Percentiles rank a stretch among this genome's conserved stretches.
Conservation (phyloP, 2,113 vertebrate species). For the Ginglymostoma cirratum region DNA sequence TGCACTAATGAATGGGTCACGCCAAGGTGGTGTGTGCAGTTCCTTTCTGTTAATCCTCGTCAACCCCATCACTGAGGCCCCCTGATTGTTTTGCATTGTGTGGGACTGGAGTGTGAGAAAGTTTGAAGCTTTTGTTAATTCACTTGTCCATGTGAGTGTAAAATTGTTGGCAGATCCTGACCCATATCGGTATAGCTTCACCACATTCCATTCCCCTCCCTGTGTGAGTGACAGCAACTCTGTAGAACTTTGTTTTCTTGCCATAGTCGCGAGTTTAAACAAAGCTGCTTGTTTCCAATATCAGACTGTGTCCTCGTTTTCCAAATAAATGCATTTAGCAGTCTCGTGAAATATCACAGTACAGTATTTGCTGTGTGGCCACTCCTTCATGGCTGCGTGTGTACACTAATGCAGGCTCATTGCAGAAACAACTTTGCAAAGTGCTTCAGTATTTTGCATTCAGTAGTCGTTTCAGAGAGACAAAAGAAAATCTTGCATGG, state of each 20-base stretch:
- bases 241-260: neutral
- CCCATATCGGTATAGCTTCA: neutral
- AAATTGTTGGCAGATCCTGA: constrained; percentile 4
- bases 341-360: neutral
- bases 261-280: neutral
- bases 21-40: constrained; percentile 75
- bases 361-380: neutral
- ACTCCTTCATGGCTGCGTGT: neutral
- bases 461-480: neutral
- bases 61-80: constrained; percentile 59
- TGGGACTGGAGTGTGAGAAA: neutral
- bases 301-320: neutral
- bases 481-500: neutral
- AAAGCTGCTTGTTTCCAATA: neutral
- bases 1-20: constrained; percentile 76
- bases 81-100: constrained; percentile 19
- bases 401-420: neutral
- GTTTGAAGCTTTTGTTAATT: constrained; percentile 31
- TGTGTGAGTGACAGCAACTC: neutral
- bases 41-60: constrained; percentile 79
- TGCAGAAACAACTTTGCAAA: neutral
- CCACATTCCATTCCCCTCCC: neutral
- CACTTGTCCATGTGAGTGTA: constrained; percentile 5
- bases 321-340: neutral
- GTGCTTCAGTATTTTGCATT: neutral